Evolutionary conservation across 2,113 vertebrate genomes (phyloP), one percentile per base, ranked within the genome.

Genomic region (Cochlearius cochlearius): DNA sequence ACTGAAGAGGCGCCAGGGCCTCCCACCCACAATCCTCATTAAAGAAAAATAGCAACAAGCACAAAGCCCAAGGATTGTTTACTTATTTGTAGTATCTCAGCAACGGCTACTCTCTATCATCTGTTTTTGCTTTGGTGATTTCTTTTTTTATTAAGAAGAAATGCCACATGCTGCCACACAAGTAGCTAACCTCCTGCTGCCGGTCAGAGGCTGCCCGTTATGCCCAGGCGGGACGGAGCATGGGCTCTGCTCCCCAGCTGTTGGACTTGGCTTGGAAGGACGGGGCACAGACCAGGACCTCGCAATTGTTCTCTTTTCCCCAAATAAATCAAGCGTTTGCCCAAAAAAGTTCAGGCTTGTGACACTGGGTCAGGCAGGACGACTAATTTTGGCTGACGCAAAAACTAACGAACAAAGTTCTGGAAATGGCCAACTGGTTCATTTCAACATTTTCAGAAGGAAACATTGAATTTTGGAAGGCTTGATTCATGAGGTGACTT

Each of bases 61-160:
- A 89, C 79, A 97, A 93, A 93, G 74, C 60, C 86, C 86, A 97
- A 94, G 81, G 94, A 96, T 95, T 98, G 97, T 98, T 98, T 98
- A 93, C 96, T 94, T 91, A 88, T 97, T 97, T 93, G 97, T 94
- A 95, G 96, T 95, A 97, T 98, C 97, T 98, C 97, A 96, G 97
- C 97, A 97, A 97, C 97, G 62, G 94, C 66, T 88, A 93, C 95
- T 97, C 92, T 94, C 91, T 93, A 94, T 98, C 98, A 98, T 98
- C 98, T 98, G 98, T 80, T 98, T 98, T 95, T 91, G 96, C 96
- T 98, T 98, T 98, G 98, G 97, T 84, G 69, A 96, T 97, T 96
- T 94, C 78, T 96, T 92, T 88, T 98, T 98, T 97, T 98, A 95
- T 97, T 92, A 96, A 90, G 82, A 97, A 97, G 91, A 97, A 96